Evolutionary conservation across 2,797 vertebrate genomes (phyloP), one percentile per base, ranked within the genome.

Genomic region (Oophaga sylvatica): DNA sequence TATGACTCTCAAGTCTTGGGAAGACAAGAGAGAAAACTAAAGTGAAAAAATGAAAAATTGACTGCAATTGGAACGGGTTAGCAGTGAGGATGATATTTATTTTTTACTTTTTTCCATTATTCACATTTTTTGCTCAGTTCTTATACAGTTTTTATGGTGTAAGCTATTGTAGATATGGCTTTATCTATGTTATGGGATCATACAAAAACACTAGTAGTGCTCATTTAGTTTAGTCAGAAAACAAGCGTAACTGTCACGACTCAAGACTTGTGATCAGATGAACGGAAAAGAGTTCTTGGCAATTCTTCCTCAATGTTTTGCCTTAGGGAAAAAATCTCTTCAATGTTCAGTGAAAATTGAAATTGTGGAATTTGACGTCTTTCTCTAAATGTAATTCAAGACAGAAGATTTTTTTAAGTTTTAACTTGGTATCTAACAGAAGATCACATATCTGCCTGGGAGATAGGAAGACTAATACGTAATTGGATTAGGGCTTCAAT

Each of bases 291-390:
- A 22, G 71, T 45, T 75, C 71, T 35, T 48, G 41, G 71, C 71
- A 75, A 75, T 75, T 75, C 20, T 75, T 48, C 71, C 71, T 22
- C 71, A 22, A 48, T 48, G 19, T 75, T 53, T 75, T 75, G 71
- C 71, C 71, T 48, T 41, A 45, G 41, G 71, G 35, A 20, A 48
- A 48, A 75, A 75, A 48, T 75, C 41, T 75, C 41, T 75, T 77
- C 26, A 77, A 53, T 77, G 48, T 56, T 77, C n/a, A 26, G 19
- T 77, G 75, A 77, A 77, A 56, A 53, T 26, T n/a, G 22, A 77
- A 77, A 77, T 26, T 1, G 45, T 26, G 22, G 15, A 75, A 77
- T 56, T 77, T 56, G 22, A 56, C 26, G 75, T 77, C 41, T 75
- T 73, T 22, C 31, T 35, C 71, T 20, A 53, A 75, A 75, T 41